Evolutionary conservation across 2,888 invertebrate genomes (phyloP).

Genomic region (Neoaliturus tenellus): DNA sequence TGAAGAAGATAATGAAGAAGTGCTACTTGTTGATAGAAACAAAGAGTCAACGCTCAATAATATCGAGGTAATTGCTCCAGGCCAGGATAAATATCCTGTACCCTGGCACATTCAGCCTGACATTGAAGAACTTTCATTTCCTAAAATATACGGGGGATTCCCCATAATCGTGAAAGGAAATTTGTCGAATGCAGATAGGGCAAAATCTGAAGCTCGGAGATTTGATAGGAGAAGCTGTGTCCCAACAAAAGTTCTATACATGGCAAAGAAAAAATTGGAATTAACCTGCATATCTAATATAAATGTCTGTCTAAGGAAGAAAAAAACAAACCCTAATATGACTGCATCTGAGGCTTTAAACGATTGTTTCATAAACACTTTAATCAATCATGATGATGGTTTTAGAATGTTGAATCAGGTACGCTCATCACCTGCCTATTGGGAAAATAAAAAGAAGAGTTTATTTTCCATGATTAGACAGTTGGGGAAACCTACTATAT

Average conservation of each 20-base stretch:
- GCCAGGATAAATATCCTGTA: slow-evolving; percentile 65
- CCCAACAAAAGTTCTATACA: neutral
- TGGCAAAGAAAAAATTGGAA: neutral
- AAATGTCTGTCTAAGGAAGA: neutral
- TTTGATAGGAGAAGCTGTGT: slow-evolving; percentile 42
- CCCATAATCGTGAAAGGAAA: slow-evolving; percentile 36
- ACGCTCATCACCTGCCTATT: neutral
- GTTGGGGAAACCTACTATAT: neutral
- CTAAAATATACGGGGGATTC: slow-evolving; percentile 63
- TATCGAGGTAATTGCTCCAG: slow-evolving; percentile 65
- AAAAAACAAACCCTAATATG: neutral
- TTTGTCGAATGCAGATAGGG: slow-evolving; percentile 25
- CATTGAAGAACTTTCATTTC: slow-evolving; percentile 66
- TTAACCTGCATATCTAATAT: neutral
- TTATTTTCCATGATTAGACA: slow-evolving; percentile 23
- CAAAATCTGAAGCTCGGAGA: slow-evolving; percentile 60
- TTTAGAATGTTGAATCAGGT: slow-evolving; percentile 26
- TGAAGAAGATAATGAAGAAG: slow-evolving; percentile 62
- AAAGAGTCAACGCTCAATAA: slow-evolving; percentile 50
- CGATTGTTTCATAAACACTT: neutral
- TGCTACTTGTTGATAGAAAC: slow-evolving; percentile 63
- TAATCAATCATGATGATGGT: slow-evolving; percentile 23
- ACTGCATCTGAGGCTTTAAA: slow-evolving; percentile 11
- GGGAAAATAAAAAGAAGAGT: slow-evolving; percentile 1
- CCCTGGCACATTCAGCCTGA: slow-evolving; percentile 65